These are phyloP conservation scores for Pantherophis alleghaniensis DNA, from an alignment of 2,797 vertebrate species.

Conservation along the genomic window DNA sequence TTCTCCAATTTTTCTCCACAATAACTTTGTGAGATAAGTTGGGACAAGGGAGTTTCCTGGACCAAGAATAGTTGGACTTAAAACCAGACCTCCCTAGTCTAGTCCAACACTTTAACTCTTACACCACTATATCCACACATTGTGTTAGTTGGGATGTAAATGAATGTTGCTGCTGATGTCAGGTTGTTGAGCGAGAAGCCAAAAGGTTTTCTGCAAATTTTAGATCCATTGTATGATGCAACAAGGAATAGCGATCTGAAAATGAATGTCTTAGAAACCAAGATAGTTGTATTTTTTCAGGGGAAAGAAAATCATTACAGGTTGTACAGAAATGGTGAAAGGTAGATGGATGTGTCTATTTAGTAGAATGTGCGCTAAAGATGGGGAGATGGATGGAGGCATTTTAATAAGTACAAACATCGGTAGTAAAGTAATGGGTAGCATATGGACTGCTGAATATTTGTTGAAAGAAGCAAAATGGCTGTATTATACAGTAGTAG, in stretches of 20 bases:
- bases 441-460: neutral
- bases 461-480: neutral
- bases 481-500: neutral
- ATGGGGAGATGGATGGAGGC: neutral
- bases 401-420: neutral
- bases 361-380: neutral
- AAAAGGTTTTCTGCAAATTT: too few relatives aligned
- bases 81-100: neutral
- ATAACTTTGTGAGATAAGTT: neutral
- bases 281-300: too few relatives aligned
- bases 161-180: too few relatives aligned
- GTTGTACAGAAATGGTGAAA: neutral
- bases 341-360: neutral
- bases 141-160: too few relatives aligned
- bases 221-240: too few relatives aligned
- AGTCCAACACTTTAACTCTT: too few relatives aligned
- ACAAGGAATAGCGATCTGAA: too few relatives aligned
- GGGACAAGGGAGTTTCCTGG: neutral
- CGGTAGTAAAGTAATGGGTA: too few relatives aligned
- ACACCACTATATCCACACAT: too few relatives aligned
- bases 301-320: too few relatives aligned
- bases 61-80: neutral
- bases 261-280: too few relatives aligned
- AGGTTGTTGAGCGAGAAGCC: too few relatives aligned
- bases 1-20: neutral